Evolutionary conservation across 2,888 invertebrate species (phyloP), one percentile per base, ranked within the genome.

Genomic region (Eupithecia tripunctaria): DNA sequence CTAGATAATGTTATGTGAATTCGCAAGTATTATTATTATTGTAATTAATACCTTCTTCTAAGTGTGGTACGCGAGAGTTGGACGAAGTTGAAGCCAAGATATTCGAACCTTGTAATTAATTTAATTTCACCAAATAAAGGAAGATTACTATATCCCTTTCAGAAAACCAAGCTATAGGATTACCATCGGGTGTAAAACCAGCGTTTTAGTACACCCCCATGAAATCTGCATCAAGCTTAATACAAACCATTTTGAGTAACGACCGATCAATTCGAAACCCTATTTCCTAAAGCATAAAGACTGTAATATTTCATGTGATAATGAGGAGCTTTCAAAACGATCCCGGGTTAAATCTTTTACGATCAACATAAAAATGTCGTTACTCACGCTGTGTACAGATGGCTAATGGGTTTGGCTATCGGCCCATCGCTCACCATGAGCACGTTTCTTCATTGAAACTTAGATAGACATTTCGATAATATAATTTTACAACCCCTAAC

Each of bases 291-390:
- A 67, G n/a, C 68, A 79, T 81, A 84, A 82, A 74, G 79, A 74
- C 70, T 73, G 77, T 82, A 84, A 83, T 84, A 82, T 82, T 77
- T 81, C 82, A 82, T 76, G 80, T 78, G 73, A 79, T 85, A 85
- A 85, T 86, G 85, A 86, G 82, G 80, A 82, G 81, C 82, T 83
- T 86, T 85, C 82, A 81, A 82, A 81, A 80, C 79, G 80, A 84
- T 82, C 78, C 67, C 63, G 78, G 82, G 83, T 83, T 84, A 84
- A 86, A 85, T 85, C 85, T 85, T 86, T 89, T 87, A 88, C 78
- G 88, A 87, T 86, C 82, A 81, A 82, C 85, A 85, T 89, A 88
- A 88, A 85, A 88, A 85, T 81, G 84, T 82, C 86, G 84, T 86
- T 86, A 85, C 72, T 77, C 75, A 76, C 25, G 51, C 72, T 56